Evolutionary conservation across 1,140 invertebrate species (phyloP), one percentile per base, ranked within the genome.

Genomic region (Ridgeia piscesae): DNA sequence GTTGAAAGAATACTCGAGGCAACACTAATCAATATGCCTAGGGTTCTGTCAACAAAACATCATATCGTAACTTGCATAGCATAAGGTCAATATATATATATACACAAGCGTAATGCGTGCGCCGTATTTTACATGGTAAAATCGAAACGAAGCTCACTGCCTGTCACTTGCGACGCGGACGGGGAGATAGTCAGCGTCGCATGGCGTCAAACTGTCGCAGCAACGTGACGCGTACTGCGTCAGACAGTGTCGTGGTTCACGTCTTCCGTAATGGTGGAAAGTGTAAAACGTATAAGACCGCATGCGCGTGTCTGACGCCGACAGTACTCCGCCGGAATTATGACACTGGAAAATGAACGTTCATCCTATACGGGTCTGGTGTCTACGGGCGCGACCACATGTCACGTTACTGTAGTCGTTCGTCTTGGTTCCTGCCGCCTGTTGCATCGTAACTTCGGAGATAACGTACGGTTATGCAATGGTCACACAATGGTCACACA

Each of bases 21-120:
- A 77, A 77, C 58, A 77, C 27, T 77, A 77, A 77, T 77, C 58
- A 77, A 77, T 77, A 77, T 77, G 58, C 58, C 58, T 77, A 77
- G 58, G 27, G 58, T 77, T 77, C 58, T 77, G 58, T 77, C 58
- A 77, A 77, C 58, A 77, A 77, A 77, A 77, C 58, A 77, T 77
- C 58, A 77, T 17, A 77, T 77, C 58, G 27, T 77, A 77, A 77
- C 58, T 77, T 77, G 58, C 58, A 77, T 77, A 77, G 58, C 58
- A 77, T 77, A 77, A 77, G 14, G 58, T 77, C 58, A 77, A 77
- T 77, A 77, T 9, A n/a, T n/a, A n/a, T n/a, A n/a, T n/a, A 77
- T 77, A 77, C 58, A 77, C 58, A 77, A 77, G 58, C 6, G 58
- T 77, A 77, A 77, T 77, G 58, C 58, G 58, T 77, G 58, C 58